Evolutionary conservation across 2,113 vertebrate species (phyloP), one percentile per base, ranked within the genome.

Genomic region (Elephantulus edwardii): DNA sequence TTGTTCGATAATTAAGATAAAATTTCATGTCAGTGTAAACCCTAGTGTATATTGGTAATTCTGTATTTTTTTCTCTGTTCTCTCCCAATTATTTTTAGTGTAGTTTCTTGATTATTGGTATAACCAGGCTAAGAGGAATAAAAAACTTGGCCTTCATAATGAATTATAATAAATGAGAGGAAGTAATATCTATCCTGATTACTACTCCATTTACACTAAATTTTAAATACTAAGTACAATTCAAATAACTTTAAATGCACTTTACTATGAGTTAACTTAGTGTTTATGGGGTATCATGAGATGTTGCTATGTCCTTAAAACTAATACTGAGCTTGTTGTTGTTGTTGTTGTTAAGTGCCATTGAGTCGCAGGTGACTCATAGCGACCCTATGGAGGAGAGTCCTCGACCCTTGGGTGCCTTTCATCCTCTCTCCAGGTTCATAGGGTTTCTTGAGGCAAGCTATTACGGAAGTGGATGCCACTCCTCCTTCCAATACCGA

Each of bases 1-100:
- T 98, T 98, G 97, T 97, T 97, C 24, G 94, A 98, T 98, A 98
- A 98, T 98, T 98, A 98, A 98, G 98, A 98, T 98, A 98, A 98
- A 98, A 98, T 98, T 97, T 97, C 97, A 95, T 98, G 98, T 98
- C 98, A 98, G 97, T 96, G 96, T 96, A 98, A 97, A 95, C 96
- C 96, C 97, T 98, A 95, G 98, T 97, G 97, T 97, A 98, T 98
- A 98, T 98, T 97, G 97, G 98, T 98, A 98, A 97, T 96, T 96
- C 96, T 97, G 96, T 97, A 93, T 97, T 97, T 97, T 97, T 97
- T 96, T 94, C 95, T 97, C 96, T 71, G 2, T 96, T 97, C 96
- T 96, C 95, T 95, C 95, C 95, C 97, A 96, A 97, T 97, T 98
- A 97, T 96, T 97, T 96, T 94, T 86, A 94, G 96, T 94, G 95